Base-by-base conservation (phyloP, 1,140 invertebrate species). In the Maconellicoccus hirsutus region DNA sequence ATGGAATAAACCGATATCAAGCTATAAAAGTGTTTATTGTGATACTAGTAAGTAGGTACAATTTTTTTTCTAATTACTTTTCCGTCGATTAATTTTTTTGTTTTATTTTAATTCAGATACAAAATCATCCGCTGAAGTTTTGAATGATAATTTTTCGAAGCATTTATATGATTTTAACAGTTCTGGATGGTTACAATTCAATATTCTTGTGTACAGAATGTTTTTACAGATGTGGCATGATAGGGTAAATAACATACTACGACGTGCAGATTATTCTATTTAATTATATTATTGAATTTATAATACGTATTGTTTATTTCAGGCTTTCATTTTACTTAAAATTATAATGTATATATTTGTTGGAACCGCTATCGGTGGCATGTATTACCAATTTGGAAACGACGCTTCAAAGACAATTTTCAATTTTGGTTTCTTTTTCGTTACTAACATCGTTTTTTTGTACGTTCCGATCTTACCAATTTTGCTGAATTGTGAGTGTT, bases 371-470 rank as follows among this genome's bases (percentile, higher is more conserved):
- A 82, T 91, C n/a, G 89, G 86, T 1, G 80, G 81, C 0, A 73
- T 91, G 23, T 92, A 87, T 77, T 79, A 84, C 8, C 81, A 85
- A 38, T 88, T 90, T 76, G 90, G 89, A 6, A 85, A 87, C 72
- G 87, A 91, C 74, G 90, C 86, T 0, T 89, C 89, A 0, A 90
- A 89, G 75, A 88, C 87, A 0, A 80, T 92, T 7, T 91, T 89
- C 75, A 91, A 91, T 77, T 91, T 91, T 77, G 89, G 89, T 10
- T 91, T 91, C 76, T 91, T 88, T 74, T 91, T 89, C 72, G 85
- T 86, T 0, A 88, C 87, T 73, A 79, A 88, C 27, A 91, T 92
- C 61, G 84, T 86, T 1, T 88, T 91, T 77, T 81, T 91, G 71
- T 92, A 90, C 76, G 82, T 90, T 22, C 88, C 90, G 0, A 87